Evolutionary conservation across 2,113 vertebrate genomes (phyloP), one percentile per base, ranked within the genome.

Genomic region (Addax nasomaculatus): DNA sequence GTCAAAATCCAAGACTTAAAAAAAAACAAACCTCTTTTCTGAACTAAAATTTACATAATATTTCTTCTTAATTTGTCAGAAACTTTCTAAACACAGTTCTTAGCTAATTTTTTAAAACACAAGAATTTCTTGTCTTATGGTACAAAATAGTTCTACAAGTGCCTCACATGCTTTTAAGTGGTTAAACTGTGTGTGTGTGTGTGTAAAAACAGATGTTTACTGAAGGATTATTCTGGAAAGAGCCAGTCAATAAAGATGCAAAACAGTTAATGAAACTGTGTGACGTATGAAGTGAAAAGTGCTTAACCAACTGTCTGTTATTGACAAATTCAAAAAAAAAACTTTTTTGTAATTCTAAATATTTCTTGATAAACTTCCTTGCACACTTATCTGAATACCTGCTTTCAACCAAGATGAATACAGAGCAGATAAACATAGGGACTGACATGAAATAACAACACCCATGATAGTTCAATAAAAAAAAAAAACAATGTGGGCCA

Each of bases 371-470:
- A 90, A 76, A 91, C 19, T 90, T 57, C 29, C 9, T 79, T 91
- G 2, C 43, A 53, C 17, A 58, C 53, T 92, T 70, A 85, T 39
- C 58, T 67, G 43, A 87, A 94, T 43, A 16, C 6, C 9, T 95
- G 55, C n/a, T 93, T 96, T 58, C 58, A 94, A 95, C 30, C 45
- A 93, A 78, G 47, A 92, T 81, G 79, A 90, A 89, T 53, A 76
- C 16, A 53, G 7, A 95, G 67, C 27, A 87, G 17, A 73, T 39
- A 83, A 89, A 51, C 45, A 64, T 3, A 73, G 4, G 27, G 49
- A 43, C 1, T 78, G 43, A 93, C 85, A 84, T 29, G 47, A 43
- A 93, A 80, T n/a, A 94, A 78, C 39, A 90, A 64, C 33, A 53
- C 1, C 39, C 62, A 58, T 13, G 36, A 55, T 25, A 95, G 19